These are phyloP conservation scores for Morone saxatilis DNA, from an alignment of 2,113 vertebrate species.

Conservation along the genomic window DNA sequence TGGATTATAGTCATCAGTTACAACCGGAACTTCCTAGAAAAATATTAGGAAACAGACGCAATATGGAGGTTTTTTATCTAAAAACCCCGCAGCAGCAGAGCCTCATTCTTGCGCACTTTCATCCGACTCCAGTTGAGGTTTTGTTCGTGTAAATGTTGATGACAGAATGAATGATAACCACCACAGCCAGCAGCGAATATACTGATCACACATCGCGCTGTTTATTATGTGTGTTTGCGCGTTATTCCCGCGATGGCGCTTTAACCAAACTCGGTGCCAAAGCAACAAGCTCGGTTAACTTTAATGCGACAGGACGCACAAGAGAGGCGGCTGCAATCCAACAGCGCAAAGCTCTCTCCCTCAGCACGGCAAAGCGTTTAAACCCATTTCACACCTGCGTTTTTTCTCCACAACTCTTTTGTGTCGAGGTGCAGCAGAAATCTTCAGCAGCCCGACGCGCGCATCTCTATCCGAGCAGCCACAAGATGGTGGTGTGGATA, in stretches of 20 bases:
- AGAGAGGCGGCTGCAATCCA: neutral
- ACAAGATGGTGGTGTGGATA: constrained; percentile 81
- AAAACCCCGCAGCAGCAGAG: neutral
- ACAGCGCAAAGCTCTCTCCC: neutral
- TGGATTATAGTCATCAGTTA: neutral
- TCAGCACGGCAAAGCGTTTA: neutral
- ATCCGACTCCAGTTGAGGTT: neutral
- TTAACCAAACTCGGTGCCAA: constrained; percentile 30
- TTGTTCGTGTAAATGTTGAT: neutral
- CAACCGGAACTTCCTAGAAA: neutral
- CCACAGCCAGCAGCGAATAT: neutral
- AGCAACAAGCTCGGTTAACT: constrained; percentile 55
- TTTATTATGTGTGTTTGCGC: neutral
- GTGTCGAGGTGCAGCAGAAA: constrained; percentile 35
- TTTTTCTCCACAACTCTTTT: constrained; percentile 1
- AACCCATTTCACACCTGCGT: constrained; percentile 41
- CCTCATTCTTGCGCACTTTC: constrained; percentile 41
- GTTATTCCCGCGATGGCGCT: neutral
- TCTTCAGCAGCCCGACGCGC: constrained; percentile 19
- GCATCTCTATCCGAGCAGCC: constrained; percentile 59
- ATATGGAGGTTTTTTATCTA: neutral
- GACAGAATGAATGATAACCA: neutral
- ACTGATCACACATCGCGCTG: neutral
- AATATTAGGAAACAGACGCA: neutral
- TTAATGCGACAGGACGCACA: constrained; percentile 26